Evolutionary conservation across 1,140 invertebrate species (phyloP).

Genomic region (Hylyphantes graminicola): DNA sequence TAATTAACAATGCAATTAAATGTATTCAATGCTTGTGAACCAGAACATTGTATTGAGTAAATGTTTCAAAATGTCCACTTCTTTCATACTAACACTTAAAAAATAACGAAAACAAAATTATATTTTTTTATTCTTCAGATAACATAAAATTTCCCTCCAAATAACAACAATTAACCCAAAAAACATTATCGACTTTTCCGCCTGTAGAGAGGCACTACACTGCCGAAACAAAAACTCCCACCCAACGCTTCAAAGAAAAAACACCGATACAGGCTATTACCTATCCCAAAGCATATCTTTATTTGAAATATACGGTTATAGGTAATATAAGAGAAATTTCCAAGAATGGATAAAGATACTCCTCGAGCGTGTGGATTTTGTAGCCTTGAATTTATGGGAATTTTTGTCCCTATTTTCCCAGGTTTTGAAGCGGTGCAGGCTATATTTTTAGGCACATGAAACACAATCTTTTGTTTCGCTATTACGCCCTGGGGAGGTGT

Average conservation of each 20-base stretch:
- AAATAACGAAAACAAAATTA: too few relatives aligned
- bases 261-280: conserved; percentile 14
- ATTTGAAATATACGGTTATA: conserved; percentile 53
- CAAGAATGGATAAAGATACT: conserved; percentile 42
- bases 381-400: conserved; percentile 31
- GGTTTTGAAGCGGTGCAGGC: neutral
- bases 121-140: too few relatives aligned
- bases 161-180: conserved; percentile 20
- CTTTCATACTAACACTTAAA: too few relatives aligned
- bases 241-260: conserved; percentile 1
- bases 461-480: neutral
- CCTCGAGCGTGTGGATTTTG: conserved; percentile 36
- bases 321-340: conserved; percentile 46
- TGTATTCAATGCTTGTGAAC: too few relatives aligned
- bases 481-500: conserved; percentile 23
- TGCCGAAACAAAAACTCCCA: neutral
- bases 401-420: conserved; percentile 5
- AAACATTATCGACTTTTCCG: neutral
- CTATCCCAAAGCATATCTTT: conserved; percentile 35
- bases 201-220: conserved; percentile 39
- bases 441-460: conserved; percentile 5
- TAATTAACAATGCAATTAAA: too few relatives aligned
- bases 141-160: neutral
- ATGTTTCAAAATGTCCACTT: too few relatives aligned
- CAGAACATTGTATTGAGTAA: too few relatives aligned